Evolutionary conservation across 1,140 invertebrate species (phyloP).

Genomic region (Nymphalis io): DNA sequence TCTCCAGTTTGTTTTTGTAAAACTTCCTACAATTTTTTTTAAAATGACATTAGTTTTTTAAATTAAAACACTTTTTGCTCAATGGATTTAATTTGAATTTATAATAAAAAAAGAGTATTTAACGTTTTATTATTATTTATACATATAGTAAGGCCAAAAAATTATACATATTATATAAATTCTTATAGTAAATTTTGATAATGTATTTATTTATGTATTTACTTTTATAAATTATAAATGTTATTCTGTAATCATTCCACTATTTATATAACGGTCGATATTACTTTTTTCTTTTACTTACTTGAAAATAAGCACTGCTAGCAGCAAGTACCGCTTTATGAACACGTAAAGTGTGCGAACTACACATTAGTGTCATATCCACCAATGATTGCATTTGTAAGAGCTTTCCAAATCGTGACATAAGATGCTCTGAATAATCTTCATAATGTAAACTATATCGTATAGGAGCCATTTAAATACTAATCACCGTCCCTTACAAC

Average conservation of each 20-base stretch:
- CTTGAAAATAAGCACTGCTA: slow-evolving; percentile 84
- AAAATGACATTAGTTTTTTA: background rate
- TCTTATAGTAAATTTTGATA: too few species aligned
- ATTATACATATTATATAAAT: too few species aligned
- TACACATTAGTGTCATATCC: slow-evolving; percentile 83
- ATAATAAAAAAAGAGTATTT: too few species aligned
- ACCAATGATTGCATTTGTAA: slow-evolving; percentile 83
- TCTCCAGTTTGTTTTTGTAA: slow-evolving; percentile 72
- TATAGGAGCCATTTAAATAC: slow-evolving; percentile 67
- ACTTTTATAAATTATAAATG: too few species aligned
- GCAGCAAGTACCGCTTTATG: slow-evolving; percentile 84
- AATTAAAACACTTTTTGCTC: too few species aligned
- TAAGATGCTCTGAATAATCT: slow-evolving; percentile 81
- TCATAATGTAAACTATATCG: slow-evolving; percentile 81
- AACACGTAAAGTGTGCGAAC: slow-evolving; percentile 82
- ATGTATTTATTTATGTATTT: too few species aligned
- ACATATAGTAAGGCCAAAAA: too few species aligned
- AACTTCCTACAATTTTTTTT: slow-evolving; percentile 58
- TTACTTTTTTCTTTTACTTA: slow-evolving; percentile 43
- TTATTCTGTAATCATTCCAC: too few species aligned
- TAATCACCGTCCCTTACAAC: slow-evolving; percentile 18
- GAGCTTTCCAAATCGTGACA: slow-evolving; percentile 81
- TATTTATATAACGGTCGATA: background rate
- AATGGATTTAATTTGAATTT: too few species aligned
- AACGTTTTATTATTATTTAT: too few species aligned